Evolutionary conservation across 2,888 invertebrate genomes (phyloP).

Genomic region (Drosophila antonietae): DNA sequence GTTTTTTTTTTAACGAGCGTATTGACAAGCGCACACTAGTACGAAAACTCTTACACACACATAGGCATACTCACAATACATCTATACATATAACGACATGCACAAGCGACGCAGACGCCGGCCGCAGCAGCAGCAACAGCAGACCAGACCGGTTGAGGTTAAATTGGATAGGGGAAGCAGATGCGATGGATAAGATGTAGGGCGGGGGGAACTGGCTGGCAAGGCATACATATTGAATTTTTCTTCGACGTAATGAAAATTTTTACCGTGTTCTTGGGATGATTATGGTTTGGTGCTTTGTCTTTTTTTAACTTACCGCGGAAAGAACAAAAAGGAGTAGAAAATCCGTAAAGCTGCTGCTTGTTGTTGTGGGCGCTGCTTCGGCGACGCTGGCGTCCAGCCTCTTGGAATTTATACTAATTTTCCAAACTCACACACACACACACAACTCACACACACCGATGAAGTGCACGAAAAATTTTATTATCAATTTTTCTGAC

Average conservation of each 20-base stretch:
- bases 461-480: conserved; percentile 54
- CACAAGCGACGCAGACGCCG: conserved; percentile 66
- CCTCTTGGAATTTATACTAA: conserved; percentile 67
- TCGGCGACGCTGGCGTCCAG: conserved; percentile 46
- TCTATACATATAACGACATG: conserved; percentile 46
- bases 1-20: conserved; percentile 66
- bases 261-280: conserved; percentile 56
- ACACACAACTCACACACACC: conserved; percentile 20
- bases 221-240: conserved; percentile 76
- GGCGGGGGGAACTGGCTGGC: conserved; percentile 35
- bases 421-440: conserved; percentile 49
- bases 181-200: conserved; percentile 36
- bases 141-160: conserved; percentile 77
- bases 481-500: conserved; percentile 37
- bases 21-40: conserved; percentile 69
- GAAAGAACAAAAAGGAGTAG: conserved; percentile 54
- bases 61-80: conserved; percentile 17
- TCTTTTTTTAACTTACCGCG: conserved; percentile 56
- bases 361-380: conserved; percentile 34
- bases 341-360: conserved; percentile 69
- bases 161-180: conserved; percentile 74
- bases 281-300: conserved; percentile 18
- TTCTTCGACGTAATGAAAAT: conserved; percentile 76
- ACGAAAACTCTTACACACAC: conserved; percentile 39
- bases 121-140: conserved; percentile 61